Evolutionary conservation across 2,888 invertebrate genomes (phyloP).

Genomic region (Incurvaria masculella): DNA sequence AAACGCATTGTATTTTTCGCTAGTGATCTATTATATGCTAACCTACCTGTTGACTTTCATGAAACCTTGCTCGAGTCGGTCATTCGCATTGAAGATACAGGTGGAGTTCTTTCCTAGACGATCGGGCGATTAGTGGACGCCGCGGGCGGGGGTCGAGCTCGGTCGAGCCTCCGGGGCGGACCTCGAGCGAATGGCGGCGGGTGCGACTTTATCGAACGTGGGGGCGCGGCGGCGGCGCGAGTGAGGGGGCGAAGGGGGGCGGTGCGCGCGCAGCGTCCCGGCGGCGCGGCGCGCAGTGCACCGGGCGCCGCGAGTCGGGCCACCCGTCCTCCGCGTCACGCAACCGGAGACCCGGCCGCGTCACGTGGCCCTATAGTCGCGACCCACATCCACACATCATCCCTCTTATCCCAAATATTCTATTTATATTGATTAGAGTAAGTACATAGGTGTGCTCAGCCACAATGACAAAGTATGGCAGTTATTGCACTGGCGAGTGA

Average conservation of each 20-base stretch:
- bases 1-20: too few species aligned
- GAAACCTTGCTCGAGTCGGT: too few species aligned
- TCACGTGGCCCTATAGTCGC: neutral
- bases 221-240: slow-evolving; percentile 17
- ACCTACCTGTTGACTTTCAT: too few species aligned
- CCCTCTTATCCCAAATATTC: too few species aligned
- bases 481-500: too few species aligned
- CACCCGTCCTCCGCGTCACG: slow-evolving; percentile 29
- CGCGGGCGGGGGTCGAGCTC: neutral
- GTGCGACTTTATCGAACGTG: slow-evolving; percentile 1
- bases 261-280: slow-evolving; percentile 29
- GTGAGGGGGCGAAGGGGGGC: slow-evolving; percentile 27
- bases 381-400: too few species aligned
- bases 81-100: too few species aligned
- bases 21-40: too few species aligned
- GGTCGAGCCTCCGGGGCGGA: neutral
- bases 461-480: too few species aligned
- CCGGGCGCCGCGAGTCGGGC: slow-evolving; percentile 25
- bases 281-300: slow-evolving; percentile 28
- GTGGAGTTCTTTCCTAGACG: too few species aligned
- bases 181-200: neutral
- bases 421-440: too few species aligned
- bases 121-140: neutral
- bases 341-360: slow-evolving; percentile 26
- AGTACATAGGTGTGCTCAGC: too few species aligned